Evolutionary conservation across 2,888 invertebrate genomes (phyloP), one percentile per base, ranked within the genome.

Genomic region (Apodemia mormo): DNA sequence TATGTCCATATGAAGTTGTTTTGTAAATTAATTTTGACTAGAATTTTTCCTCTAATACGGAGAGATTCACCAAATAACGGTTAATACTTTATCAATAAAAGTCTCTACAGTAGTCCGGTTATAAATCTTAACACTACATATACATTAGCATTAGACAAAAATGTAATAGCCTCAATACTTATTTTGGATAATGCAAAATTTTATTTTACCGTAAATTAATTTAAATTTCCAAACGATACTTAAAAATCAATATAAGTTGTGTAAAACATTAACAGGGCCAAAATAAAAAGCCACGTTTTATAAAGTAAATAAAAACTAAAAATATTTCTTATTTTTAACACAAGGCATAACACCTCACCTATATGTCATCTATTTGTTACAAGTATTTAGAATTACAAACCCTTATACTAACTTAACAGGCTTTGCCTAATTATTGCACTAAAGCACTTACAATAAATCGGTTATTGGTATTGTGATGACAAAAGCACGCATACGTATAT

Each of bases 341-440:
- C 71, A 70, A 14, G 49, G 2, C 69, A 66, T 73, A 73, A 68
- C 70, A 73, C 72, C 58, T 65, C 72, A 68, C 68, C 69, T 67
- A 68, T 54, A 49, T 49, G 68, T 68, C 68, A 64, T 45, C 29
- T 70, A 71, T 72, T 40, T 69, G 68, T 73, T 67, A 73, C 69
- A 81, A 78, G 3, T 49, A 49, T 76, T 75, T 74, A 82, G 82
- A 79, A 81, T 81, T 79, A 81, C 82, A 80, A 82, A 78, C 45
- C 33, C 68, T 65, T 70, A 61, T 49, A 64, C 29, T 69, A 87
- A 87, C 85, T 85, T 86, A 88, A 83, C 78, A 92, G 93, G 93
- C 93, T 93, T 90, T 90, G 93, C 93, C 93, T 83, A 81, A 86
- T 90, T 93, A 93, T 93, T 93, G 93, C 93, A 93, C 93, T 90